Evolutionary conservation across 2,113 vertebrate species (phyloP).

Genomic region (Capreolus pygargus): DNA sequence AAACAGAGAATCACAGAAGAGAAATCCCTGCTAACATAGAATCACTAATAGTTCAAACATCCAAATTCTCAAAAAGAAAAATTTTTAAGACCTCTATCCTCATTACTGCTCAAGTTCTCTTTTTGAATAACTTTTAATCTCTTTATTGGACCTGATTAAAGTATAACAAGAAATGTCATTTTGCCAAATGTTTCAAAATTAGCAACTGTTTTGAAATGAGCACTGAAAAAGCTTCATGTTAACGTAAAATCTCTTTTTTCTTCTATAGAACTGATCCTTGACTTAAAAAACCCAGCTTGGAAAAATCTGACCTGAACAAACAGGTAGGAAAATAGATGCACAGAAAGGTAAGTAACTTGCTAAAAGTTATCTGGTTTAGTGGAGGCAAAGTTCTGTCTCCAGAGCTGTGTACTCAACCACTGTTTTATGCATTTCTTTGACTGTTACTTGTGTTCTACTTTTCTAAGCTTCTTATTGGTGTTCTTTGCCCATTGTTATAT

Average conservation of each 20-base stretch:
- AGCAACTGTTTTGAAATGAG: not conserved
- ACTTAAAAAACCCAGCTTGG: not conserved
- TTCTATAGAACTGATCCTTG: not conserved
- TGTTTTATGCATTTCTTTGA: not conserved
- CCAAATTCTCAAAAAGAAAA: constrained; percentile 8
- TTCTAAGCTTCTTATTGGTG: not conserved
- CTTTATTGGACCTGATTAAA: not conserved
- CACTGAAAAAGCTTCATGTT: not conserved
- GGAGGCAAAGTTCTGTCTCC: not conserved
- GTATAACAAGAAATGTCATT: not conserved
- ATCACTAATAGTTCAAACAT: not conserved
- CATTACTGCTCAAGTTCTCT: not conserved
- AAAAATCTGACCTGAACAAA: not conserved
- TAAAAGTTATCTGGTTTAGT: not conserved
- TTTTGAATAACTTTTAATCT: not conserved
- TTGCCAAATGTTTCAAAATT: not conserved
- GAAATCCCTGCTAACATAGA: not conserved
- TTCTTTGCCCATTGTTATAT: not conserved
- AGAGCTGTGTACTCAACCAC: not conserved
- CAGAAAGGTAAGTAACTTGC: not conserved
- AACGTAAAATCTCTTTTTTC: not conserved
- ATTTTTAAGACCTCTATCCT: not conserved
- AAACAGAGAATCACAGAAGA: not conserved
- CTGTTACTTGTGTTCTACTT: not conserved
- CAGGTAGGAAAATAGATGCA: not conserved